Evolutionary conservation across 2,113 vertebrate species (phyloP), one percentile per base, ranked within the genome.

Genomic region (Opisthocomus hoazin): DNA sequence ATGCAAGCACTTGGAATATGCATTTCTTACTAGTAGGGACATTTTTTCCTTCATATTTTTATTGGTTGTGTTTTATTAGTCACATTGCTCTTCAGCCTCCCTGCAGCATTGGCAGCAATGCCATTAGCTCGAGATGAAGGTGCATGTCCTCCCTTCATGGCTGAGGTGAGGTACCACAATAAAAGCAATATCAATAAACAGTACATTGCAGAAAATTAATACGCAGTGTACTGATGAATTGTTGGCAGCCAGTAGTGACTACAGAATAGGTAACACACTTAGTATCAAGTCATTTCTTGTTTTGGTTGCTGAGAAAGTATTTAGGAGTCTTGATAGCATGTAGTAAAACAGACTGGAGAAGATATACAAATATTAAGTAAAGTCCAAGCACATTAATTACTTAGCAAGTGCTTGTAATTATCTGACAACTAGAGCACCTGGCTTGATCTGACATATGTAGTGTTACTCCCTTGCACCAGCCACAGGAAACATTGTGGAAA

Each of bases 21-120:
- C 93, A 65, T 93, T 93, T 95, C 96, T 75, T 96, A 82, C 90
- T 90, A 93, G 93, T 90, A 96, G 81, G 89, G 91, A 93, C 83
- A 81, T 94, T 89, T 94, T 84, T 96, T 90, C 95, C 90, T 96
- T 96, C 96, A 66, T 78, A 96, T 96, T 97, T 97, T 97, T 97
- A 96, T 96, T 95, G 77, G 71, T n/a, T 83, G 36, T 96, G 95
- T 94, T 88, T 92, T 96, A 94, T 96, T 90, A 94, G 93, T 75
- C 89, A 68, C 77, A 78, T 96, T 86, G 78, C 77, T 97, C 97
- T 97, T 96, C 96, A 96, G 93, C 87, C 92, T 97, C 95, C 97
- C 64, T 68, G 88, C 92, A 90, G 96, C 85, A 70, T 58, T 51
- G 43, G 92, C 78, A 81, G 87, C 91, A 82, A 46, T 51, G 65